A percentile compares a stretch with the other conserved stretches of the same genome.
Conservation (phyloP, 2,113 vertebrate genomes). For the Cyprinodon brontotheroides region DNA sequence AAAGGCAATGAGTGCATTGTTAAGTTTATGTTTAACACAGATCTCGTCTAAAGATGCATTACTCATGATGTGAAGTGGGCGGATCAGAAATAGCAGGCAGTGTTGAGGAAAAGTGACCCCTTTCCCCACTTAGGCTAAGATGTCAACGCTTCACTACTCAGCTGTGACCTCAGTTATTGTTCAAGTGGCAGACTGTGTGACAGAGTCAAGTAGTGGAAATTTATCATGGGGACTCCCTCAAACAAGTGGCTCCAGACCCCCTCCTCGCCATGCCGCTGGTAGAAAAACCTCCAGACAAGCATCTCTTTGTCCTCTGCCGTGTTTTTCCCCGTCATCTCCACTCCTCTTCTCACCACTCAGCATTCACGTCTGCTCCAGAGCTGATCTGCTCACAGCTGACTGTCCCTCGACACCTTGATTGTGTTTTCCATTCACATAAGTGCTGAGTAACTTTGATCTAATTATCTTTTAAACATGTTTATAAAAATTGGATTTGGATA, state of each 20-base stretch:
- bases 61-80: constrained; percentile 21
- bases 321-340: constrained; percentile 65
- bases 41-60: constrained; percentile 36
- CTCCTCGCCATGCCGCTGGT: constrained; percentile 46
- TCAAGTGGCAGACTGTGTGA: constrained; percentile 74
- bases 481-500: constrained; percentile 44
- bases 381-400: constrained; percentile 34
- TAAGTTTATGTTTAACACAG: constrained; percentile 58
- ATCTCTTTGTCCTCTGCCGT: constrained; percentile 73
- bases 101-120: constrained; percentile 61
- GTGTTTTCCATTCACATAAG: constrained; percentile 38
- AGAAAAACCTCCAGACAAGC: constrained; percentile 69
- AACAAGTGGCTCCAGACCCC: constrained; percentile 66
- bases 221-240: constrained; percentile 77
- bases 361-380: constrained; percentile 52
- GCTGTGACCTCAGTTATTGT: constrained; percentile 76
- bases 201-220: constrained; percentile 81
- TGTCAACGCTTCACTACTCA: constrained; percentile 60
- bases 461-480: constrained; percentile 53
- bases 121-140: constrained; percentile 13
- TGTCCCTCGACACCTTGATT: constrained; percentile 37
- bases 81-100: constrained; percentile 39
- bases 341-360: constrained; percentile 68
- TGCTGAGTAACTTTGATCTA: constrained; percentile 60
- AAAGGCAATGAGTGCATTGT: constrained; percentile 58